A percentile compares a stretch with the other conserved stretches of the same genome.
Evolutionary conservation across 2,113 vertebrate species (phyloP).

Genomic region (Neodontobutis hainanensis): DNA sequence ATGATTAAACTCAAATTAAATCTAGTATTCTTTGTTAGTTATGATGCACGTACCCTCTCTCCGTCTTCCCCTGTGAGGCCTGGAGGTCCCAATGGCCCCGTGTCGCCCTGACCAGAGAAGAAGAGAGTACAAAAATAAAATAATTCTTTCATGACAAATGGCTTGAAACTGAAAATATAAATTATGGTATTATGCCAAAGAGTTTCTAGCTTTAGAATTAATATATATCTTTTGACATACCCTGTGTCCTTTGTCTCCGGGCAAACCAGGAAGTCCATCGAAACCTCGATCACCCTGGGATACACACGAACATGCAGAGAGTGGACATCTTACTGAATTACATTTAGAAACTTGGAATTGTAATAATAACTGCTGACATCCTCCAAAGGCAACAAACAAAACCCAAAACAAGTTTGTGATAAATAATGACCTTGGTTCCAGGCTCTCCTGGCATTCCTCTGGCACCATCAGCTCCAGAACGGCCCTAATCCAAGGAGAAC

Average conservation of each 20-base stretch:
- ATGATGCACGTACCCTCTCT: slow-evolving; percentile 82
- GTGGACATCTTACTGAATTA: too few species aligned
- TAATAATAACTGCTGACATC: too few species aligned
- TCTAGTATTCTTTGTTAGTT: background rate
- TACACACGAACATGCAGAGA: slow-evolving; percentile 2
- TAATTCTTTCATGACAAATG: too few species aligned
- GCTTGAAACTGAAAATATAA: too few species aligned
- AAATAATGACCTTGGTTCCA: slow-evolving; percentile 82
- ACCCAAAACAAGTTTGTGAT: background rate
- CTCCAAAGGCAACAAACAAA: background rate
- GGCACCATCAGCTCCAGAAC: slow-evolving; percentile 91
- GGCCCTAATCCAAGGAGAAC: slow-evolving; percentile 80
- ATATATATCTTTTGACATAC: slow-evolving; percentile 71
- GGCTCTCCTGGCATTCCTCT: slow-evolving; percentile 95
- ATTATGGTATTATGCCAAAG: background rate
- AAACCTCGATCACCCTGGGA: slow-evolving; percentile 95
- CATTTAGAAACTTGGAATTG: too few species aligned
- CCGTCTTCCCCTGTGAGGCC: slow-evolving; percentile 92
- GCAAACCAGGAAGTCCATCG: slow-evolving; percentile 96
- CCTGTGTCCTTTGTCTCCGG: slow-evolving; percentile 97
- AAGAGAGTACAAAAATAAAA: background rate
- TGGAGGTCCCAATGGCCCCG: slow-evolving; percentile 83
- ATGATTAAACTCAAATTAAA: background rate
- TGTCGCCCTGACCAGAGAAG: slow-evolving; percentile 82
- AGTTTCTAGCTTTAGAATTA: background rate